Base-by-base conservation (phyloP, 2,797 vertebrate genomes). In the Acanthopagrus latus region DNA sequence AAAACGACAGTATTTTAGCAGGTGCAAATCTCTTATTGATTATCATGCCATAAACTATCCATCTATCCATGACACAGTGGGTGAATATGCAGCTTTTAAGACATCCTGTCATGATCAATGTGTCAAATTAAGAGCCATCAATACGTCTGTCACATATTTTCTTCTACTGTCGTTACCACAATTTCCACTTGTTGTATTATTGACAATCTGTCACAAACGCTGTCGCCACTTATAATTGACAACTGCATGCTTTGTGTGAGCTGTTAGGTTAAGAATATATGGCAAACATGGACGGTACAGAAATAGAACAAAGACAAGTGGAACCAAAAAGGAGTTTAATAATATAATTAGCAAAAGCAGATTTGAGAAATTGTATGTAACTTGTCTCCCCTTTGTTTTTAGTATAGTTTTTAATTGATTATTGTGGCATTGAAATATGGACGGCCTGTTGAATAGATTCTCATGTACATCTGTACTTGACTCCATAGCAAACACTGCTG, bases 101-200 rank as follows among this genome's bases (percentile, higher is more conserved):
- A 29, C 33, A 71, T 51, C 56, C 65, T 73, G 56, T 73, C 54
- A 44, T 46, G 21, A 67, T 52, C 74, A 43, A 71, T 84, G 52
- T 47, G 33, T 89, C 78, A 86, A 62, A 81, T 78, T 74, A 75
- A 66, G n/a, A 76, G 38, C 8, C 12, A 59, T 54, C 80, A 70
- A 78, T 65, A 44, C 51, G 9, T n/a, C 13, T 54, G 65, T 67
- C 68, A 78, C 47, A 59, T 43, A 76, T 72, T 73, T 68, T 71
- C 38, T 74, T 25, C 14, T 4, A 12, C 44, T 64, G 2, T 23
- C 20, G 43, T 85, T 60, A 71, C 51, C 21, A 82, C 74, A 48
- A 82, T 82, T 58, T 66, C 51, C 50, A 64, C 75, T 82, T 76
- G 77, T 56, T 76, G 65, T 69, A 47, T 55, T 83, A 85, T 80